Conservation (phyloP, 2,113 vertebrate genomes). For the Sus scrofa region DNA sequence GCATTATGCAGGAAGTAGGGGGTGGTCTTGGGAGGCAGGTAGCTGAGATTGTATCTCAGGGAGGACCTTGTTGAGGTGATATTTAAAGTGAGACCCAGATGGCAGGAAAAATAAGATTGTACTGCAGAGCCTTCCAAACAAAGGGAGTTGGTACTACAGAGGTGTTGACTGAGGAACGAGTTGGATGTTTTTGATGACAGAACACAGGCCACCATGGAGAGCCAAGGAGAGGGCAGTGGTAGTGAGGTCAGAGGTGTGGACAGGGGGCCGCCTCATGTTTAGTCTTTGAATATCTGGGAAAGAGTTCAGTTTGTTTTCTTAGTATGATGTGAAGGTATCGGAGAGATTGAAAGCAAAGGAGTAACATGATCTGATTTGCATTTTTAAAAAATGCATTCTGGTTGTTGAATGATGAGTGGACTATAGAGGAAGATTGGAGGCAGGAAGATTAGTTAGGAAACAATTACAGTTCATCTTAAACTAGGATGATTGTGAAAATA, state of each 20-base stretch:
- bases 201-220: background rate
- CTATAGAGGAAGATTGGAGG: background rate
- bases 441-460: background rate
- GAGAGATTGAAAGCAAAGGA: background rate
- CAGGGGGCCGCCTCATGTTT: background rate
- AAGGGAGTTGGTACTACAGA: background rate
- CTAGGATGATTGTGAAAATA: background rate
- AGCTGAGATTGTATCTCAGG: background rate
- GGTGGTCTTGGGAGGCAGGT: background rate
- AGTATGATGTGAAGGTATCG: rapidly evolving
- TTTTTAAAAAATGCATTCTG: background rate
- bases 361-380: background rate
- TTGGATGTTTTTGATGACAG: background rate
- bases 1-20: background rate
- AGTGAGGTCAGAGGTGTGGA: background rate
- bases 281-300: background rate
- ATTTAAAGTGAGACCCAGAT: background rate
- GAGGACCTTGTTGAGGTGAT: background rate
- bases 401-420: background rate
- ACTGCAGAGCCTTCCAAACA: background rate
- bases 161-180: background rate
- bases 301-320: rapidly evolving
- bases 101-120: background rate
- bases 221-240: background rate
- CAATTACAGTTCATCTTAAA: background rate